These are phyloP conservation scores for Hetaerina titia DNA, from an alignment of 2,888 invertebrate species.

Conservation along the genomic window DNA sequence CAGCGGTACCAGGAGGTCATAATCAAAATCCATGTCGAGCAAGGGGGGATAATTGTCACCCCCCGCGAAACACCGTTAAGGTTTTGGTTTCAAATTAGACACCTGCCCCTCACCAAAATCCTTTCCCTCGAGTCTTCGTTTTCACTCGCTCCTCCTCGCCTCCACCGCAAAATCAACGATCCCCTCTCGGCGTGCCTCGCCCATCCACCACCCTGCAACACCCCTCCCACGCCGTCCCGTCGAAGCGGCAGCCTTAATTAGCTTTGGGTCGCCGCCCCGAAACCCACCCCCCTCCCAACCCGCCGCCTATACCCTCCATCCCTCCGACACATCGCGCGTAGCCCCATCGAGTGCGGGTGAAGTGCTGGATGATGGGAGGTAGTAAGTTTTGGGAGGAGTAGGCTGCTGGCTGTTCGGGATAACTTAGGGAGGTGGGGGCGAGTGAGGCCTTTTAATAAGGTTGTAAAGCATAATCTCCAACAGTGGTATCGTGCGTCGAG, in stretches of 20 bases:
- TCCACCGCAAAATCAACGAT: not conserved
- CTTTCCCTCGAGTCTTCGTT: not conserved
- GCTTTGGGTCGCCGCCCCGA: not conserved
- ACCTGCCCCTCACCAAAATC: not conserved
- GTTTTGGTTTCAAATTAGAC: not conserved
- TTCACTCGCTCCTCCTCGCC: not conserved
- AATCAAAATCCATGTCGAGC: not conserved
- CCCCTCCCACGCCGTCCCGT: not conserved
- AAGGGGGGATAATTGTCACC: not conserved
- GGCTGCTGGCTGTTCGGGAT: not conserved
- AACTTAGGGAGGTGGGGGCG: not conserved
- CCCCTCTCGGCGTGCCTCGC: not conserved
- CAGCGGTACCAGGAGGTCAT: not conserved
- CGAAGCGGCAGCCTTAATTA: constrained; percentile 19
- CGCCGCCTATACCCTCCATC: not conserved
- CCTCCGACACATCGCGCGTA: not conserved
- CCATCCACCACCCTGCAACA: not conserved
- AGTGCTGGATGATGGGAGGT: constrained; percentile 1
- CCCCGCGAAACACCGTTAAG: not conserved
- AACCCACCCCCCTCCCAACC: not conserved
- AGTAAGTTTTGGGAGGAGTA: not conserved
- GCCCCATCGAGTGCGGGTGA: constrained; percentile 11
- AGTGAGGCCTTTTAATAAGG: constrained; percentile 10
- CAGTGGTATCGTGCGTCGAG: not conserved
- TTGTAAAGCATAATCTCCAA: not conserved